Conservation (phyloP, 37 sponge, comb jelly and placozoan species). For the Eunapius fragilis region DNA sequence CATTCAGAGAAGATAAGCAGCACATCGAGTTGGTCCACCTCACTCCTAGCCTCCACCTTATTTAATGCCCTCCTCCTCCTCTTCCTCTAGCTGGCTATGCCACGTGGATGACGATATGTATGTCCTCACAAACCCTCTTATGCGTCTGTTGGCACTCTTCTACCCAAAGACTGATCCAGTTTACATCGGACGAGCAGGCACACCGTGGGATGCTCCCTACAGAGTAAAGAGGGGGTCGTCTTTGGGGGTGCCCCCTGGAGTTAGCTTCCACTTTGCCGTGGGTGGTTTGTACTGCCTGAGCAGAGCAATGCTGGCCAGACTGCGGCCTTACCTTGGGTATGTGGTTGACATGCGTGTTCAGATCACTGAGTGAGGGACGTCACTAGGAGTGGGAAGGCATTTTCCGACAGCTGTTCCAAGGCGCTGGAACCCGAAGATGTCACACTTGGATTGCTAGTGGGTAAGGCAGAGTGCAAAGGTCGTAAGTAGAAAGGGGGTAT, state of each 20-base stretch:
- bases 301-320: constrained; percentile 36
- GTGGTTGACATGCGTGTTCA: neutral
- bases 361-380: too few species aligned
- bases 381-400: constrained; percentile 28
- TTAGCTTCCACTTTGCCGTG: constrained; percentile 61
- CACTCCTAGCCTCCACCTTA: neutral
- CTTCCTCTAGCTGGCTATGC: constrained; percentile 52
- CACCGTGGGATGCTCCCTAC: constrained; percentile 22
- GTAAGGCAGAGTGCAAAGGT: constrained; percentile 16
- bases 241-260: constrained; percentile 13
- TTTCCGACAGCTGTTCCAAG: constrained; percentile 29
- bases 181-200: constrained; percentile 55
- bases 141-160: constrained; percentile 22
- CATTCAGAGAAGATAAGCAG: constrained; percentile 18
- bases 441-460: constrained; percentile 35
- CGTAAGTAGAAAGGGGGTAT: too few species aligned
- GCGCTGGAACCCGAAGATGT: constrained; percentile 54
- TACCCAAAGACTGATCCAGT: constrained; percentile 51
- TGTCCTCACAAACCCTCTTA: constrained; percentile 14
- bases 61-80: neutral
- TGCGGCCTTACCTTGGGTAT: constrained; percentile 48
- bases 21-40: constrained; percentile 26
- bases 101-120: constrained; percentile 71
- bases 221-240: constrained; percentile 21
- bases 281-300: constrained; percentile 68